Conservation (phyloP, 2,888 invertebrate genomes). For the Rosalia funebris region DNA sequence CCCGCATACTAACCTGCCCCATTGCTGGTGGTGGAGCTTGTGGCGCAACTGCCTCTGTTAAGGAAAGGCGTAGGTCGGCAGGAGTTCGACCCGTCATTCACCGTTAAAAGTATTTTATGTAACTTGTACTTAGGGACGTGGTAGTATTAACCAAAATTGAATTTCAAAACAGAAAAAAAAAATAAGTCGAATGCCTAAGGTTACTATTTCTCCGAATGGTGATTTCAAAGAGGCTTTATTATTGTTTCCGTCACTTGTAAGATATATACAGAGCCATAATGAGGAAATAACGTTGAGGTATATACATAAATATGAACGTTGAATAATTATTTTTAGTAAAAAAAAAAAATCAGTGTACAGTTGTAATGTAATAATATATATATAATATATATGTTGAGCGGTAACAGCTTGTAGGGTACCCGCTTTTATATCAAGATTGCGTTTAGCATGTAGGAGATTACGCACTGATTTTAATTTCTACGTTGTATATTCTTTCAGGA, state of each 20-base stretch:
- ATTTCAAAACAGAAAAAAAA: conserved; percentile 7
- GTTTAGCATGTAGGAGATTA: background rate
- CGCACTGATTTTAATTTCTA: no score
- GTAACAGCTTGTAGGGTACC: conserved; percentile 40
- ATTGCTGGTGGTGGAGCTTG: conserved; percentile 8
- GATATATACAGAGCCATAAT: conserved; percentile 33
- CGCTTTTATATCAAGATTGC: conserved; percentile 19
- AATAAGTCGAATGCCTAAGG: conserved; percentile 16
- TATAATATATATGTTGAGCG: conserved; percentile 36
- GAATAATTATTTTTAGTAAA: conserved; percentile 42
- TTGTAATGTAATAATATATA: conserved; percentile 33
- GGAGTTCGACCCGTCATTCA: background rate
- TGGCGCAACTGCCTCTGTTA: background rate
- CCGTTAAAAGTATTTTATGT: conserved; percentile 18
- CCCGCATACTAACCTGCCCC: conserved; percentile 71
- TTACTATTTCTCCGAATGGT: conserved; percentile 23
- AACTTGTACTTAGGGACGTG: conserved; percentile 42
- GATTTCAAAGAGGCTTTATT: conserved; percentile 34
- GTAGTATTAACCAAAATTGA: conserved; percentile 27
- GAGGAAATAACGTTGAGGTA: conserved; percentile 28
- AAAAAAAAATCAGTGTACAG: conserved; percentile 49
- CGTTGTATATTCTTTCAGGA: no score
- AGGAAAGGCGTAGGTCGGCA: background rate
- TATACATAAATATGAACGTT: conserved; percentile 41
- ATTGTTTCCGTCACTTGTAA: conserved; percentile 30